phyloP scores from a whole-genome alignment of 2,888 invertebrate genomes.

The Caenorhabditis doughertyi region DNA sequence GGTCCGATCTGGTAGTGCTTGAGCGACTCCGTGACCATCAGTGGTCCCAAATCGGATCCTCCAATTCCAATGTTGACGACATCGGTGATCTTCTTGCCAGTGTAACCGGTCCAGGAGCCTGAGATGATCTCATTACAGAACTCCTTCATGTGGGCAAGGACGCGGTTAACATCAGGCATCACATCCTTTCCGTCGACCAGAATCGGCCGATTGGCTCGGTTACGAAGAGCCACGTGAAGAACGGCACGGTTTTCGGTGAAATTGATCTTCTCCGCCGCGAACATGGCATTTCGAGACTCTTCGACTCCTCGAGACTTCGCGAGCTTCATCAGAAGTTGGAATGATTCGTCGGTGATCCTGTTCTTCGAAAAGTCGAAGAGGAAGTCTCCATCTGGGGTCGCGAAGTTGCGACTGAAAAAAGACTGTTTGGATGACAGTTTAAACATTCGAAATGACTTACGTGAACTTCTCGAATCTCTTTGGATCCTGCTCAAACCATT shows the following conservation, averaged over 20 bases:
- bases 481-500: constrained; percentile 90
- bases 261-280: constrained; percentile 94
- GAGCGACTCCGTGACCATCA: constrained; percentile 93
- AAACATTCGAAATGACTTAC: constrained; percentile 85
- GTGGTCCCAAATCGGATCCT: constrained; percentile 92
- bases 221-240: constrained; percentile 94
- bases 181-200: constrained; percentile 92
- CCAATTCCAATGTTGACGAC: constrained; percentile 99
- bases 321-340: constrained; percentile 87
- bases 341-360: constrained; percentile 89
- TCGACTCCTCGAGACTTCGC: constrained; percentile 89
- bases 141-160: constrained; percentile 94
- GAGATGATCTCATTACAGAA: constrained; percentile 88
- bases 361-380: constrained; percentile 98
- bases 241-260: constrained; percentile 97
- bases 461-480: constrained; percentile 92
- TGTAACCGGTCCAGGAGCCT: constrained; percentile 88
- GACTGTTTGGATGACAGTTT: neutral
- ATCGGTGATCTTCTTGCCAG: constrained; percentile 95
- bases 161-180: constrained; percentile 93
- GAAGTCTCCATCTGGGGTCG: constrained; percentile 93
- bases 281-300: constrained; percentile 93
- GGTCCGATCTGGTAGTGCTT: constrained; percentile 92
- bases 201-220: constrained; percentile 90
- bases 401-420: constrained; percentile 87